These are phyloP conservation scores for Elymnias hypermnestra DNA, from an alignment of 1,140 invertebrate species.

Conservation along the genomic window DNA sequence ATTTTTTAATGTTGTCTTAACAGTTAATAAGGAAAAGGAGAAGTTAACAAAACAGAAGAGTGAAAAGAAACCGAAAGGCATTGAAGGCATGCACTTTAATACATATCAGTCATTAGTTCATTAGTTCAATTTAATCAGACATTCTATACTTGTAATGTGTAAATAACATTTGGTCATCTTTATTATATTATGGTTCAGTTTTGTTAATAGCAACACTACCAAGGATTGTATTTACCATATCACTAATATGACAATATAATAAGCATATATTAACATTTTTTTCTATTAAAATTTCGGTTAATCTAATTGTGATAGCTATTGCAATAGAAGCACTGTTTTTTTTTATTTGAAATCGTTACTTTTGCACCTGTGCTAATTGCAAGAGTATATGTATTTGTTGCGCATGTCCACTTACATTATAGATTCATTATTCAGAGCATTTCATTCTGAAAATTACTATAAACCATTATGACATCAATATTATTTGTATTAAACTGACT, in stretches of 20 bases:
- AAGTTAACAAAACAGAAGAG: conserved; percentile 35
- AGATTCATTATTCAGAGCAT: too few species aligned
- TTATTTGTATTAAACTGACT: not conserved
- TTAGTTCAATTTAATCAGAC: too few species aligned
- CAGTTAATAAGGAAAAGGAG: conserved; percentile 40
- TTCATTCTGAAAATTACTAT: too few species aligned
- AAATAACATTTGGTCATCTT: not conserved
- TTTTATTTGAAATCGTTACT: not conserved
- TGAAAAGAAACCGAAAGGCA: conserved; percentile 14
- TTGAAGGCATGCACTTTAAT: conserved; percentile 45
- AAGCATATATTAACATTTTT: not conserved
- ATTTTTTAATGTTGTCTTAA: too few species aligned
- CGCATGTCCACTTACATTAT: too few species aligned
- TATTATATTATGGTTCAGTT: not conserved
- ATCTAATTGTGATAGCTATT: not conserved
- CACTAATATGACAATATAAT: not conserved
- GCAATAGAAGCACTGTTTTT: not conserved
- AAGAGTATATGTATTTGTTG: not conserved
- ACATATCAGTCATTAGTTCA: too few species aligned
- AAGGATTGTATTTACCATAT: not conserved
- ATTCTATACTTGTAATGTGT: not conserved
- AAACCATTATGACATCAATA: too few species aligned
- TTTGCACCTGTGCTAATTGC: conserved; percentile 5
- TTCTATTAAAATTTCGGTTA: not conserved
- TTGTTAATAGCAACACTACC: not conserved